A percentile compares a stretch with the other conserved stretches of the same genome.
Conservation (phyloP, 1,140 invertebrate species). For the Drosophila bocki region DNA sequence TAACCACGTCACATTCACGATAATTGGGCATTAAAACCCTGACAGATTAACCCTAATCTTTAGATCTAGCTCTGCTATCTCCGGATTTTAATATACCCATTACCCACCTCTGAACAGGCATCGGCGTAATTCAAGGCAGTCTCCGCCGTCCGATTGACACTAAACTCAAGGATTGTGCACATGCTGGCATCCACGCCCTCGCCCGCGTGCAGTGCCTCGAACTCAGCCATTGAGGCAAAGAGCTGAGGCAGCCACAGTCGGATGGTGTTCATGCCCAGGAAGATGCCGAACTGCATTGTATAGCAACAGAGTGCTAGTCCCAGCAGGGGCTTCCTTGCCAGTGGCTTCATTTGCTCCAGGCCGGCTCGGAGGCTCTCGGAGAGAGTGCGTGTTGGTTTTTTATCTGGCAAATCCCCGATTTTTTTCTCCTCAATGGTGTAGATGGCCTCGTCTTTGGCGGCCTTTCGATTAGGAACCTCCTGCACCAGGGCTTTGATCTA, state of each 20-base stretch:
- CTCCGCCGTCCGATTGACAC: conserved; percentile 71
- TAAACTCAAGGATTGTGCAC: conserved; percentile 79
- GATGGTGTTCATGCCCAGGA: conserved; percentile 81
- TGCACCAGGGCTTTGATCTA: conserved; percentile 70
- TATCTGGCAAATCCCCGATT: not conserved
- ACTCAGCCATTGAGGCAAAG: conserved; percentile 81
- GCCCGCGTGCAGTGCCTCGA: conserved; percentile 35
- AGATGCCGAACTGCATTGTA: conserved; percentile 79
- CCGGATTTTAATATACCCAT: not conserved
- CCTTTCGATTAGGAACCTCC: conserved; percentile 65
- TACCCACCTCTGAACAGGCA: conserved; percentile 54
- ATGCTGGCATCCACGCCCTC: conserved; percentile 57
- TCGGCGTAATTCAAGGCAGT: conserved; percentile 51
- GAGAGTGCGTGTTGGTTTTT: conserved; percentile 44
- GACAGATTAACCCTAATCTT: conserved; percentile 5
- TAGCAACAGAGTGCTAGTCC: conserved; percentile 68
- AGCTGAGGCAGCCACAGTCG: conserved; percentile 81
- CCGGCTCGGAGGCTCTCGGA: conserved; percentile 65
- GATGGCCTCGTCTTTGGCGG: conserved; percentile 55
- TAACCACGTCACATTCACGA: conserved; percentile 12
- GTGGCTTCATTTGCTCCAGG: conserved; percentile 72
- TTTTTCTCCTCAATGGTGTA: conserved; percentile 73
- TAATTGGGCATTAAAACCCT: conserved; percentile 13
- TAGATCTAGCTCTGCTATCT: not conserved
- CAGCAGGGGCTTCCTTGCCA: conserved; percentile 77